Conservation (phyloP, 2,113 vertebrate species). For the Epinephelus moara region DNA sequence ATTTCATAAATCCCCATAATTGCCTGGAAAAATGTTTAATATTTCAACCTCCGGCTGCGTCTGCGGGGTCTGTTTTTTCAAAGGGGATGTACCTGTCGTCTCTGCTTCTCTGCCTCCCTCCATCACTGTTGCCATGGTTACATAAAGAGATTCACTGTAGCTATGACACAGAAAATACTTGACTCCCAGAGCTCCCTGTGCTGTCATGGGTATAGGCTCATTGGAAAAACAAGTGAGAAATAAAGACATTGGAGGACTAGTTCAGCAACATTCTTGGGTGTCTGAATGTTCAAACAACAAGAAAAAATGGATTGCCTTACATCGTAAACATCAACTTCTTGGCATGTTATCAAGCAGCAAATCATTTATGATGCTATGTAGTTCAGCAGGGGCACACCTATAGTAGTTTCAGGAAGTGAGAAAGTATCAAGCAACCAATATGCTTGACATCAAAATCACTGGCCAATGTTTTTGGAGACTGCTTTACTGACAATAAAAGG, state of each 20-base stretch:
- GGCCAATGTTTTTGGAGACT: neutral
- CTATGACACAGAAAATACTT: conserved; percentile 56
- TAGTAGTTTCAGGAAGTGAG: neutral
- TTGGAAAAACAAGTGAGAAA: conserved; percentile 43
- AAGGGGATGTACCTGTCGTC: conserved; percentile 51
- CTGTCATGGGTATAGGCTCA: conserved; percentile 27
- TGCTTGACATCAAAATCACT: neutral
- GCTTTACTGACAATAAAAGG: conserved; percentile 26
- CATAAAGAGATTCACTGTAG: conserved; percentile 50
- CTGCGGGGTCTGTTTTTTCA: conserved; percentile 26
- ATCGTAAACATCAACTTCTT: neutral
- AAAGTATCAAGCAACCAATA: conserved; percentile 5
- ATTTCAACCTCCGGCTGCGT: conserved; percentile 45
- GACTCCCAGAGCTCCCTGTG: conserved; percentile 36
- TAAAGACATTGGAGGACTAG: conserved; percentile 13
- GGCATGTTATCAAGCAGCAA: neutral
- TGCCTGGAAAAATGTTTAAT: conserved; percentile 42
- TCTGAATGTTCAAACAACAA: neutral
- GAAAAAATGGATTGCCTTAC: neutral
- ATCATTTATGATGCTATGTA: neutral
- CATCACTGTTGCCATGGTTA: conserved; percentile 70
- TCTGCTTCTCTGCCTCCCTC: conserved; percentile 29
- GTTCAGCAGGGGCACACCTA: neutral
- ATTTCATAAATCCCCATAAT: conserved; percentile 56
- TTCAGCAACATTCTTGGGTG: neutral